A percentile compares a stretch with the other conserved stretches of the same genome.
phyloP scores from a whole-genome alignment of 2,113 vertebrate genomes.

The Gambusia affinis region DNA sequence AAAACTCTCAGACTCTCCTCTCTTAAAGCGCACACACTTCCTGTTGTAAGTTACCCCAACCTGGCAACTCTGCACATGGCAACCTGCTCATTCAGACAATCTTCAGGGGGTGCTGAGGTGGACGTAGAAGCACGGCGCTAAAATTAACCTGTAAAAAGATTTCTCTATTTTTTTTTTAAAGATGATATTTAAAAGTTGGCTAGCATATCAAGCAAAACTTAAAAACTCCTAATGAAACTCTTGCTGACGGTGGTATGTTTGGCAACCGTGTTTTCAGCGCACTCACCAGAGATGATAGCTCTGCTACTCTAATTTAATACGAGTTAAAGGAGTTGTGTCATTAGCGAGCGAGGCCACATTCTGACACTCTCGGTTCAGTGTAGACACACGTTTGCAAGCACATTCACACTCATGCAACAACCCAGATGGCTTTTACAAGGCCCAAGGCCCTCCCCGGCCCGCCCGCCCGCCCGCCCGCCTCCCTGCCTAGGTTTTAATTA shows the following conservation, averaged over 20 bases:
- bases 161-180: background rate
- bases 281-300: constrained; percentile 62
- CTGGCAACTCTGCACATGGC: constrained; percentile 64
- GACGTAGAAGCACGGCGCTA: constrained; percentile 33
- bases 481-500: constrained; percentile 78
- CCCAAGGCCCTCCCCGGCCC: constrained; percentile 70
- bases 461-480: constrained; percentile 60
- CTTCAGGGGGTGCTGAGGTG: constrained; percentile 36
- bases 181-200: background rate
- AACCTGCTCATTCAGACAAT: constrained; percentile 55
- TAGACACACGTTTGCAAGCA: constrained; percentile 22
- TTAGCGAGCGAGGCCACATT: constrained; percentile 67
- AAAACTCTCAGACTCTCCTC: constrained; percentile 51
- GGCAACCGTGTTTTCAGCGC: constrained; percentile 31
- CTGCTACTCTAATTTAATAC: constrained; percentile 62
- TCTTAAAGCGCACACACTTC: constrained; percentile 64
- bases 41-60: constrained; percentile 63
- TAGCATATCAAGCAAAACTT: background rate
- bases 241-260: constrained; percentile 32
- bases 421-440: constrained; percentile 80
- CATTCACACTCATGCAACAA: constrained; percentile 52
- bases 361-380: constrained; percentile 61
- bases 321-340: constrained; percentile 54
- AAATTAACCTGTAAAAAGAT: constrained; percentile 14
- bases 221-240: background rate